Base-by-base conservation (phyloP, 2,888 invertebrate species). In the Cactoblastis cactorum region DNA sequence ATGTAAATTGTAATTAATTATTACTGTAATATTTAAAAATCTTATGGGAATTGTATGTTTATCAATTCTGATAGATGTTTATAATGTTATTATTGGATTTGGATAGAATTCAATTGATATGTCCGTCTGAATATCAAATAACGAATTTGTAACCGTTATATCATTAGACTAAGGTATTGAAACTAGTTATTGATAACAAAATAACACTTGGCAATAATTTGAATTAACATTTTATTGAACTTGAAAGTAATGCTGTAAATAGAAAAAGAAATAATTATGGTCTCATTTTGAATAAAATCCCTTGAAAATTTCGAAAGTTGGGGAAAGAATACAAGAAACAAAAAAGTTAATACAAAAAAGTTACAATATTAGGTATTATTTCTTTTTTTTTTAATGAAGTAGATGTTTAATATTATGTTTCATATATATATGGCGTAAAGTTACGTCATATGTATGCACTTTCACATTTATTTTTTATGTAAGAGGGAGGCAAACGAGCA, bases 201-300 rank as follows among this genome's bases (percentile, higher is more conserved):
- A 74, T 71, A 83, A 83, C 74, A 87, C 86, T 86, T 87, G 85
- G 88, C 88, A 88, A 84, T 87, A 84, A 88, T 74, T 78, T 80
- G 69, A 70, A 69, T 60, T 74, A 74, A 74, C 60, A 65, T 61
- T 58, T 60, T 53, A 59, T 49, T 58, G 55, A 59, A 65, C 60
- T 60, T 60, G 64, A 63, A 55, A 53, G 50, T 75, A 67, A 63
- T 51, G 43, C 24, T 61, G 62, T 66, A 63, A 49, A 64, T 65
- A 38, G 4, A 15, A 35, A 15, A 5, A 8, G 18, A 12, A 37
- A 37, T 9, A 35, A 5, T 37, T 15, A 9, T 17, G 6, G 6
- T 35, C 14, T 17, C 8, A 17, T 37, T 35, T 14, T 6, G 11
- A 32, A 32, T 35, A 14, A 14, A 14, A 35, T 37, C 28, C 9